Evolutionary conservation across 2,113 vertebrate genomes (phyloP), one percentile per base, ranked within the genome.

Genomic region (Lycaon pictus): DNA sequence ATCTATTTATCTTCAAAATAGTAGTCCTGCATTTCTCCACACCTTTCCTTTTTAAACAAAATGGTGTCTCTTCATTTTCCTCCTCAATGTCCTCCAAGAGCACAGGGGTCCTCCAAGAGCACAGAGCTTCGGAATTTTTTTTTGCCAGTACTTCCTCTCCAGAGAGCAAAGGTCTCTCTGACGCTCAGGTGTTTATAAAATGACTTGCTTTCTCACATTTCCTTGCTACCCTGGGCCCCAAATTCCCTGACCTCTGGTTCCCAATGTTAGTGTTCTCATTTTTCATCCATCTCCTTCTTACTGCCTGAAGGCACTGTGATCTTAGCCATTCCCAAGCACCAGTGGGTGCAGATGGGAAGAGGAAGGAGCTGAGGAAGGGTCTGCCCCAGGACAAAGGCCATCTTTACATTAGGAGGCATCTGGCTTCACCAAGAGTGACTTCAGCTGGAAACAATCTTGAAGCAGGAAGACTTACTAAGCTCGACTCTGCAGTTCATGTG

Each of bases 361-460:
- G 43, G 79, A 55, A 92, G 86, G 29, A 84, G 67, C n/a, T 22
- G 0, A 83, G 86, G 60, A 82, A 62, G 97, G 79, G 87, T 95
- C 56, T 91, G 91, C 10, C 69, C 95, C 95, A 87, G 94, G 88
- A 80, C 43, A 90, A 91, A 67, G 69, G 90, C 74, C 88, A 95
- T 94, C 96, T 98, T 98, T 98, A 98, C 96, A 76, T 97, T 96
- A 86, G 90, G 88, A 91, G 83, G 86, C 77, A 97, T 96, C 83
- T 48, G 92, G 56, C 74, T 84, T 90, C 0, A 85, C 97, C 98
- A 98, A 98, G 69, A 86, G 51, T 98, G 97, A 98, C 94, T 98
- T 98, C 98, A 98, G 94, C 43, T 97, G 97, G 98, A 98, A 98
- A 98, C 71, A 82, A 98, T 97, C 96, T 92, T 48, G 65, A 93